phyloP scores from a whole-genome alignment of 2,888 invertebrate species.

The Drosophila rubida region DNA sequence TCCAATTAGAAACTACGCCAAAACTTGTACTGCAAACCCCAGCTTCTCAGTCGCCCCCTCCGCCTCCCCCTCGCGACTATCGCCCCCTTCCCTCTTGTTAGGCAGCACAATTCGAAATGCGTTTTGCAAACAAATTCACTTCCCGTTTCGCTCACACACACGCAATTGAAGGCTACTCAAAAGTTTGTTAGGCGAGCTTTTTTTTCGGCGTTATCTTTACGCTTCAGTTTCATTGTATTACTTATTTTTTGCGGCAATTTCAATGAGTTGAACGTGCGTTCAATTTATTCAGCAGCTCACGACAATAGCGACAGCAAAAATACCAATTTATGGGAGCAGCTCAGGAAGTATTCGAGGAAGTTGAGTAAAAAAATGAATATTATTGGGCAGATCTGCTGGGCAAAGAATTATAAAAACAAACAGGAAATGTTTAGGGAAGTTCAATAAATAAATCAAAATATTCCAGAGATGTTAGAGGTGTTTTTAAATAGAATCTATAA shows the following conservation, averaged over 20 bases:
- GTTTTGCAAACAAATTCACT: slow-evolving; percentile 41
- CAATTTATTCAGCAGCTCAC: slow-evolving; percentile 9
- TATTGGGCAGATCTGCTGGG: no score
- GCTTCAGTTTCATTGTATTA: not conserved
- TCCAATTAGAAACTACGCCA: slow-evolving; percentile 56
- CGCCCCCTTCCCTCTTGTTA: not conserved
- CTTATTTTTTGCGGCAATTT: slow-evolving; percentile 17
- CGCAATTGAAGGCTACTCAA: slow-evolving; percentile 20
- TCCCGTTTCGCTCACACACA: not conserved
- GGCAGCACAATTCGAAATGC: slow-evolving; percentile 48
- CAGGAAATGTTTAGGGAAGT: no score
- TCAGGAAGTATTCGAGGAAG: not conserved
- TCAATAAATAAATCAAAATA: no score
- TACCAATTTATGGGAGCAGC: not conserved
- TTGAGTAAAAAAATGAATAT: not conserved
- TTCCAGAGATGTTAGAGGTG: no score
- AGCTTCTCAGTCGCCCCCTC: slow-evolving; percentile 7
- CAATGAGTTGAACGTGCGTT: slow-evolving; percentile 16
- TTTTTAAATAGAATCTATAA: no score
- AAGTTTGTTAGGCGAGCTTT: not conserved
- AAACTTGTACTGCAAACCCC: slow-evolving; percentile 29
- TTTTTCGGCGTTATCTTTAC: slow-evolving; percentile 21
- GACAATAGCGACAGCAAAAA: slow-evolving; percentile 4
- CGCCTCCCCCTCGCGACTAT: not conserved
- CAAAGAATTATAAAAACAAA: no score